Conservation (phyloP, 1,140 invertebrate genomes). For the Contarinia nasturtii region DNA sequence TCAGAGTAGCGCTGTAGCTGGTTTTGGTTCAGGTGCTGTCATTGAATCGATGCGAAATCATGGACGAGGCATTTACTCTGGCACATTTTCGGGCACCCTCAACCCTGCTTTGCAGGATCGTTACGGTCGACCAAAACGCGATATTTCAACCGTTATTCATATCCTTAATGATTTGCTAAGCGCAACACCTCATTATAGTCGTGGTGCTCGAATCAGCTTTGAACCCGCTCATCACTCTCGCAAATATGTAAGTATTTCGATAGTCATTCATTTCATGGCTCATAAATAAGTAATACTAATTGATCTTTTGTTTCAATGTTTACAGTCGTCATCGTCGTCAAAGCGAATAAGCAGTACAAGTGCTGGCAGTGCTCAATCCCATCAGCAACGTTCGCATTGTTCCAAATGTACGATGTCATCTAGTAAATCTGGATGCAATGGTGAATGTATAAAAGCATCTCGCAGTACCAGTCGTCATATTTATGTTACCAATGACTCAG, state of each 20-base stretch:
- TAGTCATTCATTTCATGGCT: background rate
- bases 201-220: constrained; percentile 25
- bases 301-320: too few species aligned
- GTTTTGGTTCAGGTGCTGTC: constrained; percentile 54
- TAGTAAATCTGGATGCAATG: constrained; percentile 15
- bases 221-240: constrained; percentile 17
- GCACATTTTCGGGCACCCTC: constrained; percentile 68
- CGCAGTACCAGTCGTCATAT: background rate
- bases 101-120: constrained; percentile 87
- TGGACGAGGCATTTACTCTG: constrained; percentile 74
- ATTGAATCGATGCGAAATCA: constrained; percentile 88
- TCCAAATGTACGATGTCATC: too few species aligned
- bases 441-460: constrained; percentile 8
- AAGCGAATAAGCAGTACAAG: constrained; percentile 18
- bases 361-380: constrained; percentile 16
- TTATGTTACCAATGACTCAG: too few species aligned
- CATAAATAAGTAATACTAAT: too few species aligned
- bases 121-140: constrained; percentile 71
- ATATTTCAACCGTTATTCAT: constrained; percentile 87
- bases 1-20: constrained; percentile 10
- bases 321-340: too few species aligned
- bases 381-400: too few species aligned
- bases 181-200: constrained; percentile 47
- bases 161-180: constrained; percentile 86
- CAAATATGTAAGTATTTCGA: constrained; percentile 7